Conservation (phyloP, 30 jellyfish, hydroid and myxozoan genomes). For the Hydra vulgaris region DNA sequence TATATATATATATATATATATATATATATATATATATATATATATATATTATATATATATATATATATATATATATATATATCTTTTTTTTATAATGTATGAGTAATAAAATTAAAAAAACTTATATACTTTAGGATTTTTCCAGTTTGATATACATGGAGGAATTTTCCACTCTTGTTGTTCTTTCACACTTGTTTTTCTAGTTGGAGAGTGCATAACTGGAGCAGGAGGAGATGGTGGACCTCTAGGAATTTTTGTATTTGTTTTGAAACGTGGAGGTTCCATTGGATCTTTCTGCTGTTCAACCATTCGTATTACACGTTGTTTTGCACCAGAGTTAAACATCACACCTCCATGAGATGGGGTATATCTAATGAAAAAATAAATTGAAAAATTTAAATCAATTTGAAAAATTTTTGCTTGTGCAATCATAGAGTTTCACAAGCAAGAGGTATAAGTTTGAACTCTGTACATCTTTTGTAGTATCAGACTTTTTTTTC, state of each 20-base stretch:
- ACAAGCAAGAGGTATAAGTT: too few species aligned
- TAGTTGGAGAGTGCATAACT: conserved; percentile 99
- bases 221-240: conserved; percentile 99
- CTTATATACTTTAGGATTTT: conserved; percentile 87
- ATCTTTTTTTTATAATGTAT: too few species aligned
- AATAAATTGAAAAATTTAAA: too few species aligned
- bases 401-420: too few species aligned
- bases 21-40: too few species aligned
- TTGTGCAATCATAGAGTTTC: too few species aligned
- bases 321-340: conserved; percentile 98
- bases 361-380: conserved; percentile 74
- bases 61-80: too few species aligned
- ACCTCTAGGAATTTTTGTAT: conserved; percentile 95
- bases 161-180: conserved; percentile 99
- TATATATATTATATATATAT: too few species aligned
- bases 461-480: too few species aligned
- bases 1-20: too few species aligned
- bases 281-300: conserved; percentile 92
- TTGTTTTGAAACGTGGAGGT: conserved; percentile 97
- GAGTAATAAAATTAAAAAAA: background rate
- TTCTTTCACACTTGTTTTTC: conserved; percentile 98
- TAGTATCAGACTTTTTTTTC: too few species aligned
- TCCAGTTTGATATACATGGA: conserved; percentile 99
- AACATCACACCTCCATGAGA: conserved; percentile 86
- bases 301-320: conserved; percentile 95